Conservation (phyloP, 2,797 vertebrate genomes). For the Emys orbicularis region DNA sequence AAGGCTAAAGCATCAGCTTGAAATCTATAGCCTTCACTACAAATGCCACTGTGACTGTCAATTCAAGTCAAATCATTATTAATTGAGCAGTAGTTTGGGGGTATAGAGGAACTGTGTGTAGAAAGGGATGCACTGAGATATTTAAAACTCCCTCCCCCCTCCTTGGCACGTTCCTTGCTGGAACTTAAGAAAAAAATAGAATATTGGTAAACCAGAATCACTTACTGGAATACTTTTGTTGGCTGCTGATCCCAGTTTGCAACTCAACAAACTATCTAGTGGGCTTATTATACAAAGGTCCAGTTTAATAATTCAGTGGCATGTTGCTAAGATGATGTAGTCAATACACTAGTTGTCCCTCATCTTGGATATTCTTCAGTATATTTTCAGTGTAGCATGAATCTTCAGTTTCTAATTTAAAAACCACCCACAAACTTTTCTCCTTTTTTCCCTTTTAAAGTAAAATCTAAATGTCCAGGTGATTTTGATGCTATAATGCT, state of each 20-base stretch:
- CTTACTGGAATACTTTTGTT: background rate
- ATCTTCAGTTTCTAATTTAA: background rate
- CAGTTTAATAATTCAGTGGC: background rate
- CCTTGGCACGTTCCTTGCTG: background rate
- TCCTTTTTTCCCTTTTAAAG: background rate
- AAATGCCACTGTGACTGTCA: background rate
- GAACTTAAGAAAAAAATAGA: accelerated
- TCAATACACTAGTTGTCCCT: background rate
- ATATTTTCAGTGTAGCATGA: background rate
- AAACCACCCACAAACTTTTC: background rate
- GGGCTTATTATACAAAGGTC: background rate
- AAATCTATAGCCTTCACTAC: accelerated
- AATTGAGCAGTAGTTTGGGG: background rate
- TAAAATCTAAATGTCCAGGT: background rate
- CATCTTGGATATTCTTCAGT: background rate
- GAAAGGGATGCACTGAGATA: background rate
- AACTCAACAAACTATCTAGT: background rate
- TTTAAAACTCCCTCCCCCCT: background rate
- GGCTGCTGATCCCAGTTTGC: background rate
- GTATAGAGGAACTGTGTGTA: background rate
- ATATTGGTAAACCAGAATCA: background rate
- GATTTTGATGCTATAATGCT: background rate
- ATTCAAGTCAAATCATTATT: background rate
- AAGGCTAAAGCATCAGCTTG: background rate
- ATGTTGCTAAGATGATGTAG: background rate